Evolutionary conservation across 2,888 invertebrate species (phyloP).

Genomic region (Slavum lentiscoides): DNA sequence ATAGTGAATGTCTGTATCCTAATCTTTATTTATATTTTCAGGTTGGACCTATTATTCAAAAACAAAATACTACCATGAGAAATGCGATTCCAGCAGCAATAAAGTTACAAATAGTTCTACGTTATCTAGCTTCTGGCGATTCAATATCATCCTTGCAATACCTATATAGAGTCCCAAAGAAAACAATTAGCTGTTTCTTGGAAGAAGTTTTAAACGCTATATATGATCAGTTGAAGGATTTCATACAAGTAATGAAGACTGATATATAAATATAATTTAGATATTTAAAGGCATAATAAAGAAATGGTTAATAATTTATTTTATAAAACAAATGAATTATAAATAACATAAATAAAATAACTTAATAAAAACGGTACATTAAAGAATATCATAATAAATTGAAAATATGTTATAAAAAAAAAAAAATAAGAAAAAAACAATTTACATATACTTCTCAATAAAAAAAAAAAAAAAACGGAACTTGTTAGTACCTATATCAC

Average conservation of each 20-base stretch:
- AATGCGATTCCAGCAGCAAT: neutral
- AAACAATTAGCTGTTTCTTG: neutral
- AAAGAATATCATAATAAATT: neutral
- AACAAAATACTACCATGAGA: neutral
- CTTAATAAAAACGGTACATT: neutral
- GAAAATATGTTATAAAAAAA: neutral
- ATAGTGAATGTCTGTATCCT: neutral
- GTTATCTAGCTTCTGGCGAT: constrained; percentile 2
- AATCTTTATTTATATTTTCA: neutral
- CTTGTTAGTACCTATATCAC: too few relatives aligned
- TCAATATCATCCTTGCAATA: constrained; percentile 2
- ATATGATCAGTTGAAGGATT: neutral
- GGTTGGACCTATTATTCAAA: constrained; percentile 9
- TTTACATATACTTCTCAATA: neutral
- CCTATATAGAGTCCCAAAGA: constrained; percentile 9
- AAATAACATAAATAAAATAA: neutral
- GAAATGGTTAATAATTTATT: neutral
- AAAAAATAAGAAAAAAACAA: too few relatives aligned
- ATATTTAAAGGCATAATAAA: neutral
- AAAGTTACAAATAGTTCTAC: constrained; percentile 1
- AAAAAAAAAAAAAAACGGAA: neutral
- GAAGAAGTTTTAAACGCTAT: constrained; percentile 1
- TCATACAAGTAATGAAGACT: constrained; percentile 4
- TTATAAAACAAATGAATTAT: neutral
- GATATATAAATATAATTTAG: neutral